phyloP scores from a whole-genome alignment of 2,797 vertebrate genomes.

The Arctocebus calabarensis region DNA sequence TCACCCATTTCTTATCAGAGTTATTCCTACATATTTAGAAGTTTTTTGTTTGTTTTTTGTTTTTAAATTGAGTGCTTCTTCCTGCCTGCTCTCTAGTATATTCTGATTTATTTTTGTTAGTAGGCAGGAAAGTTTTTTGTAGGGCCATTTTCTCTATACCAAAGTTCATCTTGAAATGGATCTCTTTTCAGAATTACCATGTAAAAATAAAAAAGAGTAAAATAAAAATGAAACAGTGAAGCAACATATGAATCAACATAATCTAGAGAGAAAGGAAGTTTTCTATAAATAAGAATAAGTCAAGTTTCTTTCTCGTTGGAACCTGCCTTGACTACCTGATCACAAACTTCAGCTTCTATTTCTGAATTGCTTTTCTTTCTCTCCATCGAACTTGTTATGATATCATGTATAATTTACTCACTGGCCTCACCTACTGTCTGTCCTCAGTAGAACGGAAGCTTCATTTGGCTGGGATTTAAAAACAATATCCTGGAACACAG shows the following conservation, averaged over 20 bases:
- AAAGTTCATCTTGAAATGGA: slow-evolving; percentile 34
- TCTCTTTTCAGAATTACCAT: slow-evolving; percentile 21
- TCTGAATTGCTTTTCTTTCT: background rate
- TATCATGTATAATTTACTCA: background rate
- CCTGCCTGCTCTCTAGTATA: background rate
- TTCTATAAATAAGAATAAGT: background rate
- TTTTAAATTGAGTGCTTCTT: background rate
- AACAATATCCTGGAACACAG: background rate
- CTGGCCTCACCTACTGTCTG: background rate
- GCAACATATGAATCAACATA: background rate
- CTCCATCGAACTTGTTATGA: background rate
- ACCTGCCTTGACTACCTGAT: background rate
- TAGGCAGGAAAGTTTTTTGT: background rate
- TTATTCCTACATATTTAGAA: background rate
- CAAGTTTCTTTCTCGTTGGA: background rate
- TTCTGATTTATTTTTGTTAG: background rate
- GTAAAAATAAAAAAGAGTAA: background rate
- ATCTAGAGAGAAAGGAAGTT: background rate
- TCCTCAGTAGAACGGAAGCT: background rate
- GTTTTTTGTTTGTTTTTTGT: background rate
- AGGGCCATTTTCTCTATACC: background rate
- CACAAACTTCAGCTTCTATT: background rate
- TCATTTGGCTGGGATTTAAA: background rate
- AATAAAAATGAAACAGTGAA: background rate
- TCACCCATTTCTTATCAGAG: background rate